Conservation (phyloP, 2,113 vertebrate genomes). For the Scartelaos histophorus region DNA sequence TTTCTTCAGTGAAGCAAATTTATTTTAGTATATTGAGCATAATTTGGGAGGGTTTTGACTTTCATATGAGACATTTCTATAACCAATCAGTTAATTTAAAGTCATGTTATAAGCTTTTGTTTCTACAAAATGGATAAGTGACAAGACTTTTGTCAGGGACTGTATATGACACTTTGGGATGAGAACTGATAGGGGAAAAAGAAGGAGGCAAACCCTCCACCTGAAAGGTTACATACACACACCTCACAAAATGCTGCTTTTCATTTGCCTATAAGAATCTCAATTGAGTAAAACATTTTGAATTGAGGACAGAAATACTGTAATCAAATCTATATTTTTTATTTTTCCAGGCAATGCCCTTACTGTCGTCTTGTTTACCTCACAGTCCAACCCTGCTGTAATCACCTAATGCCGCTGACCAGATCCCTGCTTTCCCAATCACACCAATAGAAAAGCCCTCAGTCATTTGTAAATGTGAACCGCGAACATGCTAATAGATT, state of each 20-base stretch:
- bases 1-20: too few relatives aligned
- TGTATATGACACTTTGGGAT: too few relatives aligned
- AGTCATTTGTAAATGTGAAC: constrained; percentile 10
- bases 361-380: constrained; percentile 5
- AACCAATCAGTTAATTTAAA: too few relatives aligned
- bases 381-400: background rate
- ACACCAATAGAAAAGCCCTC: background rate
- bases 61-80: too few relatives aligned
- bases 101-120: too few relatives aligned
- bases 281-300: background rate
- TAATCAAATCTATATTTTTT: background rate
- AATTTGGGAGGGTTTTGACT: too few relatives aligned
- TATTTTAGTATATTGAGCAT: too few relatives aligned
- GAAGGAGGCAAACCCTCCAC: too few relatives aligned
- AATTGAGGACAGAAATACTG: background rate
- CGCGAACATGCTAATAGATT: constrained; percentile 12
- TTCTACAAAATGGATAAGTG: too few relatives aligned
- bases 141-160: too few relatives aligned
- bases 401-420: constrained; percentile 8
- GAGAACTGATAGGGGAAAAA: too few relatives aligned
- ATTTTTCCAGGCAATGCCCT: background rate
- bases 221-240: too few relatives aligned
- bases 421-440: constrained; percentile 1
- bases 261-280: background rate
- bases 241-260: background rate